Evolutionary conservation across 35 echinoderm and acorn worm species (phyloP), one percentile per base, ranked within the genome.

Genomic region (Stichopus chloronotus): DNA sequence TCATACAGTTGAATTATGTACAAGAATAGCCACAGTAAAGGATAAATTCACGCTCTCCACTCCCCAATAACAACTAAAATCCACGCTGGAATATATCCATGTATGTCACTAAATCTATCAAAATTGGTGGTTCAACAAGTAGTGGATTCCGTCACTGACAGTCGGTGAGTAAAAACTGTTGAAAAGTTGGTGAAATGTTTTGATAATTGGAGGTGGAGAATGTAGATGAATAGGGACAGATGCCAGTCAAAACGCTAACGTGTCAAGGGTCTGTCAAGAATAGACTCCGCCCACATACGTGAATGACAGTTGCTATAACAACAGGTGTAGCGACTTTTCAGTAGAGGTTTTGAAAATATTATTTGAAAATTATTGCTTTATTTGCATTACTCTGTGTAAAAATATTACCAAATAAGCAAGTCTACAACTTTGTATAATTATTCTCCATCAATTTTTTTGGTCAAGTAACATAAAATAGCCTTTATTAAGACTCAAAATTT

Each of bases 161-260:
- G 90, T 79, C 53, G 90, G 20, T 52, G 53, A 25, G 30, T 53
- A 89, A 91, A 91, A 91, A 78, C 90, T 94, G 88, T 91, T 84
- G 88, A 91, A 94, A 94, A 94, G 93, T 90, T 93, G 95, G 93
- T 99, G 95, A 99, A 99, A 99, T 99, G 95, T 99, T 99, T 99
- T 95, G 96, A 96, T 99, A 94, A 94, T 92, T 95, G 97, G 92
- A 96, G 97, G 97, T 96, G 97, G 97, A 95, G 90, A 96, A 94
- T 95, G 85, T 91, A 88, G 92, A 90, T 96, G 94, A 95, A 99
- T 95, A 94, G 92, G 93, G 90, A 95, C 92, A 95, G 96, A 99
- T 96, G 97, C 97, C 97, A 99, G 95, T 99, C 97, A 99, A 99
- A 96, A 80, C 92, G 79, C 86, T 65, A 91, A 91, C 90, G 90